These are phyloP conservation scores for Sminthurides aquaticus DNA, from an alignment of 2,888 invertebrate species.

Conservation along the genomic window DNA sequence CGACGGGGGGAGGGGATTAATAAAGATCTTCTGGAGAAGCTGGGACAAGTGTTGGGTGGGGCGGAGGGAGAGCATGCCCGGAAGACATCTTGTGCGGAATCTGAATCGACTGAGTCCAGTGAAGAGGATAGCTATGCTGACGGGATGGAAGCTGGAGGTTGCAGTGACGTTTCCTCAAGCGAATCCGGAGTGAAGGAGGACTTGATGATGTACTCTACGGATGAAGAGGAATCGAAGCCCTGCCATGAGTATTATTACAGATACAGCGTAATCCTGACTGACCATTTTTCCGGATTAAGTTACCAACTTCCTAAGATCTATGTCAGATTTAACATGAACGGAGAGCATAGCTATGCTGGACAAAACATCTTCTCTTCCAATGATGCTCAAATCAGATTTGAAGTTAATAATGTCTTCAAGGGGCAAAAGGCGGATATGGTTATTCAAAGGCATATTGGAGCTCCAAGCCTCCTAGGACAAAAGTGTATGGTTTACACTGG, in stretches of 20 bases:
- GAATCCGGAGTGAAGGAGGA: slow-evolving; percentile 10
- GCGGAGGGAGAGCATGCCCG: neutral
- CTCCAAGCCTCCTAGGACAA: slow-evolving; percentile 39
- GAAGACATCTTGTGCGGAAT: slow-evolving; percentile 3
- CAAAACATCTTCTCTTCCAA: slow-evolving; percentile 27
- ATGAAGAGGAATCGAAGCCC: neutral
- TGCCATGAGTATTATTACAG: slow-evolving; percentile 12
- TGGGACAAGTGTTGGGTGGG: neutral
- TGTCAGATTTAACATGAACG: slow-evolving; percentile 31
- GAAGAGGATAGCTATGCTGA: slow-evolving; percentile 30
- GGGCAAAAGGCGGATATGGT: slow-evolving; percentile 45
- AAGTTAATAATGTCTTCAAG: slow-evolving; percentile 42
- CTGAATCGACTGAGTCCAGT: slow-evolving; percentile 13
- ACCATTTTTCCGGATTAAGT: slow-evolving; percentile 40
- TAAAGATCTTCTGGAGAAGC: slow-evolving; percentile 5
- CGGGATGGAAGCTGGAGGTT: neutral
- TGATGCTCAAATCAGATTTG: slow-evolving; percentile 39
- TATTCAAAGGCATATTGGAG: slow-evolving; percentile 43
- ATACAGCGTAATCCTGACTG: slow-evolving; percentile 40
- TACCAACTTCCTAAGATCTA: slow-evolving; percentile 38
- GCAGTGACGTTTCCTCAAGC: neutral
- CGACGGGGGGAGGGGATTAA: neutral
- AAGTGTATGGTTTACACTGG: slow-evolving; percentile 44
- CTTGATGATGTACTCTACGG: slow-evolving; percentile 2
- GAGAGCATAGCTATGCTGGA: slow-evolving; percentile 29